These are phyloP conservation scores for Osmerus mordax DNA, from an alignment of 2,113 vertebrate species.

Conservation along the genomic window DNA sequence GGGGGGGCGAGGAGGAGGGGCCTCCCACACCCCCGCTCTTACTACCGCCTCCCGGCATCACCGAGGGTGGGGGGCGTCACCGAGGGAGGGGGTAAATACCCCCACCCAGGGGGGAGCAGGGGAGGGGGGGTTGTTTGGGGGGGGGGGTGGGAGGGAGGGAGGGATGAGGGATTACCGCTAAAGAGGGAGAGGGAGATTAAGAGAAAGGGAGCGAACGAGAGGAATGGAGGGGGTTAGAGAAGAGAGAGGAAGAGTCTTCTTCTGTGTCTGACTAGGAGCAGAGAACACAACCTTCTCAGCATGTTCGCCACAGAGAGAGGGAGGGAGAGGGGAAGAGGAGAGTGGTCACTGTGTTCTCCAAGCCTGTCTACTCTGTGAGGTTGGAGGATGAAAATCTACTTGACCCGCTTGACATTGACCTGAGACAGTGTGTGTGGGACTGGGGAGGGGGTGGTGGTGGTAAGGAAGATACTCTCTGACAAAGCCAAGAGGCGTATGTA, in stretches of 20 bases:
- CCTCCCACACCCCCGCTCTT: slow-evolving; percentile 70
- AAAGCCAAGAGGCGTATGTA: no score
- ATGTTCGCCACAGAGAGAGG: not conserved
- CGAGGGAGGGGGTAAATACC: slow-evolving; percentile 11
- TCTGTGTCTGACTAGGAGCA: not conserved
- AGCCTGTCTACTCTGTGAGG: not conserved
- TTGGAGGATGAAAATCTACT: slow-evolving; percentile 9
- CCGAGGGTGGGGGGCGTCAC: slow-evolving; percentile 5
- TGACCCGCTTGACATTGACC: not conserved
- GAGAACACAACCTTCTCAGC: not conserved
- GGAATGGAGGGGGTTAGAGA: slow-evolving; percentile 12
- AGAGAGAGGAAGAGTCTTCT: not conserved
- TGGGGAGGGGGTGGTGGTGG: no score
- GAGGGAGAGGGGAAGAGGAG: not conserved
- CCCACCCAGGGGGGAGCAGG: not conserved
- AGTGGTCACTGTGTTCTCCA: not conserved
- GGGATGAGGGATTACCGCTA: not conserved
- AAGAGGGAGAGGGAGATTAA: slow-evolving; percentile 3
- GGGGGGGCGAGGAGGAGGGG: slow-evolving; percentile 66
- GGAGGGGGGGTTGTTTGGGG: not conserved
- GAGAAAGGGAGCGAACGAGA: not conserved
- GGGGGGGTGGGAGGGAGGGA: not conserved
- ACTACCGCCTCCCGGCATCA: slow-evolving; percentile 70
- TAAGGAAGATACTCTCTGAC: no score
- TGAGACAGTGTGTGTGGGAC: slow-evolving; percentile 1